A percentile compares a stretch with the other conserved stretches of the same genome.
phyloP scores from a whole-genome alignment of 1,140 invertebrate species.

The Cephus cinctus region DNA sequence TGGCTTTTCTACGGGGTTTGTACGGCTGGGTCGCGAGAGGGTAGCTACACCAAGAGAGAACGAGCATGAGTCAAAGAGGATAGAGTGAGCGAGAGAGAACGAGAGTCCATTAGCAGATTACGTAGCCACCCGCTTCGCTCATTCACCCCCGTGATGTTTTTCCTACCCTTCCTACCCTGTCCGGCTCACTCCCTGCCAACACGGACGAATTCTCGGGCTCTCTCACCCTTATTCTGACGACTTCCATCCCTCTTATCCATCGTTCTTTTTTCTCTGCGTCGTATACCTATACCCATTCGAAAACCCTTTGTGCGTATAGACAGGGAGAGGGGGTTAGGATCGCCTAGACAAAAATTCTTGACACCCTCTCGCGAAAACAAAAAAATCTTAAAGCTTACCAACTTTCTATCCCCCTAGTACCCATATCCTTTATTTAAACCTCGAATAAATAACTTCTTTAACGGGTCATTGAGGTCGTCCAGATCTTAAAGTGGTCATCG shows the following conservation, averaged over 20 bases:
- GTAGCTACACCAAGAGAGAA: conserved; percentile 4
- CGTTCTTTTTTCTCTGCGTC: conserved; percentile 8
- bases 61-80: conserved; percentile 23
- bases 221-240: background rate
- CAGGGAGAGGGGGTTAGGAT: too few species aligned
- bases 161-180: conserved; percentile 14
- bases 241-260: background rate
- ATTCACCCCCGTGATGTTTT: conserved; percentile 18
- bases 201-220: too few species aligned
- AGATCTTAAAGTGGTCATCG: too few species aligned
- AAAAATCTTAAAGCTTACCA: too few species aligned
- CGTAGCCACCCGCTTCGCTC: conserved; percentile 16
- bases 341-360: too few species aligned
- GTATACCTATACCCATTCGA: background rate
- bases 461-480: too few species aligned
- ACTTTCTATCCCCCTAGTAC: too few species aligned
- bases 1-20: background rate
- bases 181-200: background rate
- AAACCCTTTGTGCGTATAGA: background rate
- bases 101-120: conserved; percentile 10
- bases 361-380: too few species aligned
- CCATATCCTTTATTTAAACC: too few species aligned
- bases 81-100: conserved; percentile 25
- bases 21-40: background rate
- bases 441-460: too few species aligned